Base-by-base conservation (phyloP, 2,797 vertebrate species). In the Epinephelus malabaricus region DNA sequence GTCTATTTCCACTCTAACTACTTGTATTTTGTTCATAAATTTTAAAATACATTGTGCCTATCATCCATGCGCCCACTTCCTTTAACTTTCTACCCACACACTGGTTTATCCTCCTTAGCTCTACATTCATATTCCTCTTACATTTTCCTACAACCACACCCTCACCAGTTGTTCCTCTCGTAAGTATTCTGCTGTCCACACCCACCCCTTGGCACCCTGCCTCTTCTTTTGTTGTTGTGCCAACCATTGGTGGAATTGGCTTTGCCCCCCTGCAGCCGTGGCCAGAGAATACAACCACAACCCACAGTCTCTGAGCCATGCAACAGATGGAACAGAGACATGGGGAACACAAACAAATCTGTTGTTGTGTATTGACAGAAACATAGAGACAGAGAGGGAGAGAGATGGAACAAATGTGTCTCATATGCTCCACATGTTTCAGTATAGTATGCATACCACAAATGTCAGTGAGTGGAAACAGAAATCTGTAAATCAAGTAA, bases 301-400 rank as follows among this genome's bases (percentile, higher is more conserved):
- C 56, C 69, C 71, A 49, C 60, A 69, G 58, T 53, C 80, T 82
- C 55, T 84, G 72, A 78, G 73, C 81, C 62, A 58, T 45, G 77
- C 51, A 84, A 85, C 86, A 92, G 86, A 87, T 79, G 87, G 76
- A 80, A 64, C 70, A 73, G 65, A 85, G 61, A 71, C 71, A 55
- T 1, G 14, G 63, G 53, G 23, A 74, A 69, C 55, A 84, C 75
- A 86, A 87, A 88, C 73, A 89, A 84, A 85, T 83, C 55, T 87
- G 81, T 65, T 69, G 79, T 66, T 76, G 65, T 82, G 65, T 62
- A 49, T 63, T 67, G 58, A 81, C 56, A 81, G 34, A 82, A 78
- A 84, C 58, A 74, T 17, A 58, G 56, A 76, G 15, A 70, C 45
- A 38, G 25, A 68, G 34, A 61, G 61, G 38, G 19, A 65, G 30